These are phyloP conservation scores for Tillus elongatus DNA, from an alignment of 2,888 invertebrate genomes.

Conservation along the genomic window DNA sequence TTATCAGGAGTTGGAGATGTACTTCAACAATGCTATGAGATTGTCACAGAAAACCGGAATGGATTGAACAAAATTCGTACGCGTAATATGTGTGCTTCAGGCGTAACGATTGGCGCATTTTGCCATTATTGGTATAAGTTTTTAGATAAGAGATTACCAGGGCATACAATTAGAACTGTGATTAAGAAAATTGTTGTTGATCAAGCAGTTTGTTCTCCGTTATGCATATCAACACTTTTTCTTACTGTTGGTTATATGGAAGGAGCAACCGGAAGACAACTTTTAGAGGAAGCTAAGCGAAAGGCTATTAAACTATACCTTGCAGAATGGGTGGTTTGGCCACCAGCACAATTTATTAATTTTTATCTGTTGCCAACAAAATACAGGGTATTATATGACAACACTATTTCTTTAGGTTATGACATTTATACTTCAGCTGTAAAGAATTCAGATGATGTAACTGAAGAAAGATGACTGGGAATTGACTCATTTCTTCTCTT, in stretches of 20 bases:
- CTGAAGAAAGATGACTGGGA: too few relatives aligned
- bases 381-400: constrained; percentile 81
- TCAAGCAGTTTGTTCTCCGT: constrained; percentile 75
- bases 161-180: constrained; percentile 50
- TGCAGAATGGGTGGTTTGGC: constrained; percentile 90
- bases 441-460: too few relatives aligned
- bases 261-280: constrained; percentile 49
- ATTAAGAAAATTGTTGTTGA: constrained; percentile 73
- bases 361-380: constrained; percentile 77
- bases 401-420: constrained; percentile 62
- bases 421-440: neutral
- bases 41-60: constrained; percentile 46
- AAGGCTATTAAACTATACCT: constrained; percentile 72
- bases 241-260: constrained; percentile 66
- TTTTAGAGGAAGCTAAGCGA: constrained; percentile 56
- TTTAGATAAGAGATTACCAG: constrained; percentile 64
- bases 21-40: constrained; percentile 73
- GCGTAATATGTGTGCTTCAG: constrained; percentile 67
- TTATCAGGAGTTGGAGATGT: constrained; percentile 73
- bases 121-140: constrained; percentile 82
- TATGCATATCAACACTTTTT: constrained; percentile 70
- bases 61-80: constrained; percentile 55
- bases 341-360: constrained; percentile 86
- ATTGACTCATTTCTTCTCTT: too few relatives aligned
- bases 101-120: constrained; percentile 65